Evolutionary conservation across 2,888 invertebrate genomes (phyloP).

Genomic region (Heliothis peltigera): DNA sequence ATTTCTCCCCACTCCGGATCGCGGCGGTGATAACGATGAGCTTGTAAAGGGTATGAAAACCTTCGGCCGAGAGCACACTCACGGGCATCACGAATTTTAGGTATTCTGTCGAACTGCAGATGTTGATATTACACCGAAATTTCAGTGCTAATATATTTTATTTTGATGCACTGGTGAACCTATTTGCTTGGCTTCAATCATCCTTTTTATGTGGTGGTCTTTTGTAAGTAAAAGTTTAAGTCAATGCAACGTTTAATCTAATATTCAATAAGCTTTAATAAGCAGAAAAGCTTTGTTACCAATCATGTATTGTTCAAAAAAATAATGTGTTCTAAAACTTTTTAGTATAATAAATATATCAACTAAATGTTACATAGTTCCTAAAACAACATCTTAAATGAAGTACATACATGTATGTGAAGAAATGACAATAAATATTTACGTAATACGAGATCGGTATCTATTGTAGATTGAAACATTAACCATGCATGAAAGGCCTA

Average conservation of each 20-base stretch:
- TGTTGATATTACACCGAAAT: no score
- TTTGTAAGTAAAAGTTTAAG: no score
- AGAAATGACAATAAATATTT: conserved; percentile 18
- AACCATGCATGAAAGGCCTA: conserved; percentile 51
- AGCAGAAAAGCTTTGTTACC: no score
- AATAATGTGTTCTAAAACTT: no score
- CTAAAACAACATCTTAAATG: background rate
- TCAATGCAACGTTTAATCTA: no score
- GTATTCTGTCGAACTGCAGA: background rate
- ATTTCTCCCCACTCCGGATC: conserved; percentile 53
- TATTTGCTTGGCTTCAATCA: no score
- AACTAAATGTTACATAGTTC: background rate
- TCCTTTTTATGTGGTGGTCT: no score
- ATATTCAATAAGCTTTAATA: no score
- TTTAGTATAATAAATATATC: no score
- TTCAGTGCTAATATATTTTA: no score
- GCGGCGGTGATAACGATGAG: conserved; percentile 59
- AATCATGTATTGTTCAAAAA: no score
- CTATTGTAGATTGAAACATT: conserved; percentile 52
- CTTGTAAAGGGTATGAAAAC: conserved; percentile 56
- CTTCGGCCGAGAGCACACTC: conserved; percentile 41
- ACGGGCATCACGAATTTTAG: conserved; percentile 19
- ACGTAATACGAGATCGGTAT: conserved; percentile 33
- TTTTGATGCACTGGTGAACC: no score
- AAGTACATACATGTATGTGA: background rate